These are phyloP conservation scores for Trichonephila inaurata DNA, from an alignment of 1,140 invertebrate genomes.

Conservation along the genomic window DNA sequence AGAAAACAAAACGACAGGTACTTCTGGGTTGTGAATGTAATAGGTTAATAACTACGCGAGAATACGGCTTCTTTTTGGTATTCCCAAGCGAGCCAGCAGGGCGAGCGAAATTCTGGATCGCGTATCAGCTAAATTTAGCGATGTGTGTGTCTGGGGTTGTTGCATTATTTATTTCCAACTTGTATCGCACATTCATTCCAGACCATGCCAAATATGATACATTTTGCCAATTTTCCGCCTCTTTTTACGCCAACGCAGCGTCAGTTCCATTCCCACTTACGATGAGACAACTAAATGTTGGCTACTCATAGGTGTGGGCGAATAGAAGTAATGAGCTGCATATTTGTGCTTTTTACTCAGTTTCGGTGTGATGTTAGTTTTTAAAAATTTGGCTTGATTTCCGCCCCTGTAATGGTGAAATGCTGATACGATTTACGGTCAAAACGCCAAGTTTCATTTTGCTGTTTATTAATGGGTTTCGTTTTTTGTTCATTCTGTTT, in stretches of 20 bases:
- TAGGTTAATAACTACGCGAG: not conserved
- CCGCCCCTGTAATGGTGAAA: too few relatives aligned
- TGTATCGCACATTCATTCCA: slow-evolving; percentile 14
- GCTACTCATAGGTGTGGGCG: not conserved
- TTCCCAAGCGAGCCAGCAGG: not conserved
- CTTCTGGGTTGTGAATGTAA: too few relatives aligned
- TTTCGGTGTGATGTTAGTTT: not conserved
- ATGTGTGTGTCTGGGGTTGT: not conserved
- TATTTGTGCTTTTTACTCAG: not conserved
- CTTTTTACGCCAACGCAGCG: not conserved
- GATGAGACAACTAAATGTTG: not conserved
- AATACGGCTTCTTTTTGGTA: not conserved
- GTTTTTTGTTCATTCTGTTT: too few relatives aligned
- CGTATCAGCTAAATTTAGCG: slow-evolving; percentile 14
- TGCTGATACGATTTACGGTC: too few relatives aligned
- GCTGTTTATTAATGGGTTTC: too few relatives aligned
- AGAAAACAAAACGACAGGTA: too few relatives aligned
- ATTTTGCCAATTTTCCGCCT: slow-evolving; percentile 32
- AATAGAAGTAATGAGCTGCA: not conserved
- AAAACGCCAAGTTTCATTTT: too few relatives aligned
- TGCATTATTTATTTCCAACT: slow-evolving; percentile 30
- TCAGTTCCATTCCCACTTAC: not conserved
- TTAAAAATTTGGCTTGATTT: too few relatives aligned
- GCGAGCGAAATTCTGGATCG: not conserved
- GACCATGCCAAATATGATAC: slow-evolving; percentile 21